Percentiles rank a stretch among this genome's conserved stretches.
Evolutionary conservation across 2,888 invertebrate species (phyloP).

Genomic region (Drosophila lutescens): DNA sequence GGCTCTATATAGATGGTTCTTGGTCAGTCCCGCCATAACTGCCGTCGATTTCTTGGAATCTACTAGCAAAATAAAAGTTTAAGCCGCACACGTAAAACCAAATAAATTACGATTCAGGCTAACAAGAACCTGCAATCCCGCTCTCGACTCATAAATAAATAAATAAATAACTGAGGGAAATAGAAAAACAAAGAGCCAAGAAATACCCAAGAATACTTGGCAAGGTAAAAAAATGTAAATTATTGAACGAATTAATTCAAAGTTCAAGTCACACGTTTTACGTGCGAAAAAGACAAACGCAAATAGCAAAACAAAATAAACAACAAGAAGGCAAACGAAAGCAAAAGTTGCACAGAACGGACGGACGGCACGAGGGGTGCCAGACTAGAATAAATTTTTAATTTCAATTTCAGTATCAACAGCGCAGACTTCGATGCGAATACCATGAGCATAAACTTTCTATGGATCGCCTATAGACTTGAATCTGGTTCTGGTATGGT

Average conservation of each 20-base stretch:
- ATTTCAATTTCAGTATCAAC: conserved; percentile 46
- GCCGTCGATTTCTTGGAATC: conserved; percentile 44
- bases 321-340: conserved; percentile 33
- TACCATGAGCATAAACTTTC: conserved; percentile 51
- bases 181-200: conserved; percentile 27
- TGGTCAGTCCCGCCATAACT: conserved; percentile 28
- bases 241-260: conserved; percentile 79
- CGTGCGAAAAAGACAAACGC: conserved; percentile 65
- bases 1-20: conserved; percentile 21
- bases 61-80: conserved; percentile 29
- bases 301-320: conserved; percentile 41
- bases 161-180: conserved; percentile 51
- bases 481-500: conserved; percentile 25
- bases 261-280: conserved; percentile 77
- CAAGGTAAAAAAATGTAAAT: conserved; percentile 63
- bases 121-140: conserved; percentile 60
- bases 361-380: neutral
- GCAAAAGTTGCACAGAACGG: conserved; percentile 11
- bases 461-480: conserved; percentile 21
- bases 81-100: conserved; percentile 41
- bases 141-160: conserved; percentile 53
- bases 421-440: conserved; percentile 50
- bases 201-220: conserved; percentile 19
- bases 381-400: conserved; percentile 40
- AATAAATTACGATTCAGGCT: conserved; percentile 43